phyloP scores from a whole-genome alignment of 2,113 vertebrate species.

The Bujurquina vittata region DNA sequence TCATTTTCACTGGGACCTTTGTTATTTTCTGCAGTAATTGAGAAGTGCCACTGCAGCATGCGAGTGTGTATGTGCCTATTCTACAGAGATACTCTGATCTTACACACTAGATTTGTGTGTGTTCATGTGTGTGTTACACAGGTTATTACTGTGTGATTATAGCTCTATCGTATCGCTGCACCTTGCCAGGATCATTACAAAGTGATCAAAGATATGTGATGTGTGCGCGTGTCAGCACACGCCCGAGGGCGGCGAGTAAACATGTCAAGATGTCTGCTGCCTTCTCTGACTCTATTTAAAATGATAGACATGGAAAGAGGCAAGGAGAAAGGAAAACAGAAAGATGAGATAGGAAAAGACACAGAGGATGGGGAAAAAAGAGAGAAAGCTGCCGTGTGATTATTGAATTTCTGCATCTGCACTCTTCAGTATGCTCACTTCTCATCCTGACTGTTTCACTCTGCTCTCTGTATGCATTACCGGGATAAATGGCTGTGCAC shows the following conservation, averaged over 20 bases:
- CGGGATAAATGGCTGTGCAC: slow-evolving; percentile 14
- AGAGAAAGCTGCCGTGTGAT: slow-evolving; percentile 6
- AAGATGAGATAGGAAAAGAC: background rate
- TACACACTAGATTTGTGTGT: slow-evolving; percentile 19
- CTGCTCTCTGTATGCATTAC: slow-evolving; percentile 14
- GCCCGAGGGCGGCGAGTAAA: slow-evolving; percentile 54
- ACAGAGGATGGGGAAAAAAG: background rate
- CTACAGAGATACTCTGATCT: background rate
- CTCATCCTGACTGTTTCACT: slow-evolving; percentile 26
- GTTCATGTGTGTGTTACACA: background rate
- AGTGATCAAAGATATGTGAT: slow-evolving; percentile 47
- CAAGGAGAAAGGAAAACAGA: background rate
- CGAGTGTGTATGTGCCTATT: background rate
- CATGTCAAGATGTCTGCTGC: slow-evolving; percentile 58
- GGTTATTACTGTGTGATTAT: slow-evolving; percentile 44
- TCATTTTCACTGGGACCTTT: slow-evolving; percentile 39
- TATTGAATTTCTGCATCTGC: slow-evolving; percentile 22
- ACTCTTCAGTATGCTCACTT: slow-evolving; percentile 9
- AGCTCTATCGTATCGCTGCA: slow-evolving; percentile 46
- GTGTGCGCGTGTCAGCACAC: slow-evolving; percentile 7
- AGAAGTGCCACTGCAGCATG: slow-evolving; percentile 9
- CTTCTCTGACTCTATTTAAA: slow-evolving; percentile 27
- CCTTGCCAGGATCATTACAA: slow-evolving; percentile 55
- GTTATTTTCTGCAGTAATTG: slow-evolving; percentile 54
- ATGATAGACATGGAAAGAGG: slow-evolving; percentile 1